A percentile compares a stretch with the other conserved stretches of the same genome.
Conservation (phyloP, 2,113 vertebrate genomes). For the Zeus faber region DNA sequence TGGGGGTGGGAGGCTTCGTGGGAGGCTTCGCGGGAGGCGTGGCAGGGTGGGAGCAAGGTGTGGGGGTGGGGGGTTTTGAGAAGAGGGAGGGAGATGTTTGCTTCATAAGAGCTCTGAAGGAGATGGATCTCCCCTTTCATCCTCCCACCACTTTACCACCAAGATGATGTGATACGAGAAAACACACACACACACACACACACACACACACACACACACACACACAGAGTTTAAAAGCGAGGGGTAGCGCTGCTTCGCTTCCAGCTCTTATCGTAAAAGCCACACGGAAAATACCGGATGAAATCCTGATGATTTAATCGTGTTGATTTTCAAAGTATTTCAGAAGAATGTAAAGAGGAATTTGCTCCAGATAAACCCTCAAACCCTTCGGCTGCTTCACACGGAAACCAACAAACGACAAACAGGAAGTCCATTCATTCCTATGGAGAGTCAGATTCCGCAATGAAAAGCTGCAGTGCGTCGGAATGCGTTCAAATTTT, state of each 20-base stretch:
- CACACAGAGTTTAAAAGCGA: conserved; percentile 8
- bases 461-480: too few relatives aligned
- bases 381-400: too few relatives aligned
- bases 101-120: conserved; percentile 17
- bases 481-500: too few relatives aligned
- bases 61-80: not conserved
- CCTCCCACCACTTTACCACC: conserved; percentile 28
- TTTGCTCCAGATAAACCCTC: conserved; percentile 4
- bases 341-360: conserved; percentile 13
- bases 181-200: conserved; percentile 11
- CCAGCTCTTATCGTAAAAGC: conserved; percentile 10
- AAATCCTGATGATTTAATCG: conserved; percentile 21
- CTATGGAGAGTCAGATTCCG: too few relatives aligned
- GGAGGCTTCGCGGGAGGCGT: too few relatives aligned
- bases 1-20: too few relatives aligned
- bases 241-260: not conserved
- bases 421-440: too few relatives aligned
- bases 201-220: conserved; percentile 20
- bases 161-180: conserved; percentile 28
- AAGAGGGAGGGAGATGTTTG: conserved; percentile 31
- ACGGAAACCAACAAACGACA: too few relatives aligned
- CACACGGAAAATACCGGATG: not conserved
- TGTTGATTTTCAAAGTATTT: not conserved
- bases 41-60: not conserved
- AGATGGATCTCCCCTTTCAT: conserved; percentile 20